phyloP scores from a whole-genome alignment of 1,140 invertebrate genomes.

The Ostrea denselamellosa region DNA sequence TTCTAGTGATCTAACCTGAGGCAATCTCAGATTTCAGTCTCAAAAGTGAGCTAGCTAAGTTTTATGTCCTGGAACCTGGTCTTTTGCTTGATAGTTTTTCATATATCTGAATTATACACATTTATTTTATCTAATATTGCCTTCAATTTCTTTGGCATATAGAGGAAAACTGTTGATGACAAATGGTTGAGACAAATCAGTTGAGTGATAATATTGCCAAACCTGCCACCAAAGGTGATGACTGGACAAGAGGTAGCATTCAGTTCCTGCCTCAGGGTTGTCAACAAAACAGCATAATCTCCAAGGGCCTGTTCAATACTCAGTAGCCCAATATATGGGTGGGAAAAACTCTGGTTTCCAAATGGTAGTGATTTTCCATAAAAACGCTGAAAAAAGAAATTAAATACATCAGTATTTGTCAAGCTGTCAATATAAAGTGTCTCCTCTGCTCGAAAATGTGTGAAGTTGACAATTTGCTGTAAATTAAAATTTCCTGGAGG shows the following conservation, averaged over 20 bases:
- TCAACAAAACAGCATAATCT: conserved; percentile 92
- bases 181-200: too few species aligned
- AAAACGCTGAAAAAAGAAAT: conserved; percentile 82
- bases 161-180: too few species aligned
- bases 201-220: neutral
- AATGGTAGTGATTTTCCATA: conserved; percentile 95
- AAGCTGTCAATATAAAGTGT: neutral
- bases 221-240: conserved; percentile 91
- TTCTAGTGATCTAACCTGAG: too few species aligned
- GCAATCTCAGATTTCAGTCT: too few species aligned
- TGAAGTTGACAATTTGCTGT: neutral
- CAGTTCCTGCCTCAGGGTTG: conserved; percentile 81
- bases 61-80: too few species aligned
- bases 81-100: too few species aligned
- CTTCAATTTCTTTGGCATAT: too few species aligned
- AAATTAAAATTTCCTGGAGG: neutral
- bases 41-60: too few species aligned
- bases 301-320: conserved; percentile 94
- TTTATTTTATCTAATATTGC: too few species aligned
- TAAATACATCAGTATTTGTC: neutral
- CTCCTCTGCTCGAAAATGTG: conserved; percentile 8
- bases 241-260: conserved; percentile 84
- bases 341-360: conserved; percentile 82
- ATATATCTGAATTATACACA: too few species aligned
- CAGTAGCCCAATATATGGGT: conserved; percentile 89